Evolutionary conservation across 2,888 invertebrate genomes (phyloP).

Genomic region (Epirrhoe alternata): DNA sequence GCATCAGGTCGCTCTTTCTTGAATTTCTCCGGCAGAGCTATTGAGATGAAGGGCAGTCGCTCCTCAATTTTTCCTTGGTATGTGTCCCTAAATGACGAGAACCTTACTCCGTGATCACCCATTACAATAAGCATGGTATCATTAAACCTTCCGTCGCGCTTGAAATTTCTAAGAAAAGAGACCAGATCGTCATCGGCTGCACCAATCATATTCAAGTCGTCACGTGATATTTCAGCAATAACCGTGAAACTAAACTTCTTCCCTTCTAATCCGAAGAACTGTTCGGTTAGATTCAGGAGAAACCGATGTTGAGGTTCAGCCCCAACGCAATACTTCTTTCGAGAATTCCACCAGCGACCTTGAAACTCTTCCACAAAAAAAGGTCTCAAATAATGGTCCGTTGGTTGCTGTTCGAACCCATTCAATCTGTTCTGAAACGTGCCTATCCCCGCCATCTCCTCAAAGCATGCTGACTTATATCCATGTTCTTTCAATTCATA

Average conservation of each 20-base stretch:
- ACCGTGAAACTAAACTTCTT: slow-evolving; percentile 93
- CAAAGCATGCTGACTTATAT: slow-evolving; percentile 91
- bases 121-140: slow-evolving; percentile 87
- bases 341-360: slow-evolving; percentile 6
- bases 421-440: slow-evolving; percentile 96
- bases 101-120: slow-evolving; percentile 97
- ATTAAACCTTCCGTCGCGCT: neutral
- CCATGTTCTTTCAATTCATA: slow-evolving; percentile 89
- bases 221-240: slow-evolving; percentile 93
- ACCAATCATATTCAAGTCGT: slow-evolving; percentile 91
- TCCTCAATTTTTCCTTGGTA: slow-evolving; percentile 95
- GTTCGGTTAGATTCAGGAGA: slow-evolving; percentile 7
- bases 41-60: slow-evolving; percentile 47
- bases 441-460: slow-evolving; percentile 93
- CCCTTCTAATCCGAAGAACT: slow-evolving; percentile 48
- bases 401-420: slow-evolving; percentile 92
- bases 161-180: slow-evolving; percentile 11
- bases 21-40: slow-evolving; percentile 11
- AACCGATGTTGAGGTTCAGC: slow-evolving; percentile 5
- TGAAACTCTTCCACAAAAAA: slow-evolving; percentile 87
- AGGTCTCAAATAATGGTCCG: slow-evolving; percentile 95
- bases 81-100: slow-evolving; percentile 86
- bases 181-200: slow-evolving; percentile 61
- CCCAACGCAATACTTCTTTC: slow-evolving; percentile 14
- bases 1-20: slow-evolving; percentile 8